These are phyloP conservation scores for Sula dactylatra DNA, from an alignment of 2,113 vertebrate genomes.

Conservation along the genomic window DNA sequence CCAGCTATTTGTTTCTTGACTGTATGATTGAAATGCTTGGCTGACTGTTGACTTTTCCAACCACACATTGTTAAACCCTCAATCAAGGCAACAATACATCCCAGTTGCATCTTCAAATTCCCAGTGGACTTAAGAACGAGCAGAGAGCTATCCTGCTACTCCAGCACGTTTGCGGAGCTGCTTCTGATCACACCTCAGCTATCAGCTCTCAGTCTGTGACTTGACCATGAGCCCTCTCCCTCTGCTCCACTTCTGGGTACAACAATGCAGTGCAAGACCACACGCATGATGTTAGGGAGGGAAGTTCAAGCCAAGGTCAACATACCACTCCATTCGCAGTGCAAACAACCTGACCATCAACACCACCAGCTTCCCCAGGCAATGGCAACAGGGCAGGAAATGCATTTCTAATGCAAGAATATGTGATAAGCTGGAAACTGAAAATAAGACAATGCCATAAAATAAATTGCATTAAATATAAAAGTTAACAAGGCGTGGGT, in stretches of 20 bases:
- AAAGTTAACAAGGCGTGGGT: not conserved
- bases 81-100: not conserved
- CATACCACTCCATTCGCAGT: not conserved
- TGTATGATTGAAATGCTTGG: not conserved
- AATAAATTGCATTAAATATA: not conserved
- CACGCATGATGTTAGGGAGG: not conserved
- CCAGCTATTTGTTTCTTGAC: not conserved
- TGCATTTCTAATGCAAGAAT: not conserved
- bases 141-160: not conserved
- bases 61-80: not conserved
- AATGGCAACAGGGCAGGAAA: not conserved
- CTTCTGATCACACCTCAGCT: not conserved
- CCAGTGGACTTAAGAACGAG: not conserved
- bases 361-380: not conserved
- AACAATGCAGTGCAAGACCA: not conserved
- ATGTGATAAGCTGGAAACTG: not conserved
- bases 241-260: not conserved
- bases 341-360: not conserved
- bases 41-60: not conserved
- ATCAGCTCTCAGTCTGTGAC: not conserved
- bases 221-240: fast-evolving
- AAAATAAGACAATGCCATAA: not conserved
- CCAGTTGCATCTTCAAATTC: not conserved
- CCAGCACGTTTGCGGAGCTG: not conserved
- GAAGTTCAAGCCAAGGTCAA: not conserved